phyloP scores from a whole-genome alignment of 2,113 vertebrate genomes.

The Chloropsis cyanopogon region DNA sequence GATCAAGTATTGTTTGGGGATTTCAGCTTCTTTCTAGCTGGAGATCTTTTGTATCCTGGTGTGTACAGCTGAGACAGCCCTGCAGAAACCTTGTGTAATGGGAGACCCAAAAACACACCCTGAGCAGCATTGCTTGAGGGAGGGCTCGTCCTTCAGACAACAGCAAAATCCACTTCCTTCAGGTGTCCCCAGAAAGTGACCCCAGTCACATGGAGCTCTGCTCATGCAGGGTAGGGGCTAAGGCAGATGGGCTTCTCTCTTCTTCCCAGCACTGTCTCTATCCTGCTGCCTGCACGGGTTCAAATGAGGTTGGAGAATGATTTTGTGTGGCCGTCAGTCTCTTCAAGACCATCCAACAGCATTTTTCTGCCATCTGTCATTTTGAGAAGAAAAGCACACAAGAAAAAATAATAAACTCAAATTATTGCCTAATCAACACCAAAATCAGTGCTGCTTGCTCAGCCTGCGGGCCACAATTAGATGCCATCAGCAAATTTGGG shows the following conservation, averaged over 20 bases:
- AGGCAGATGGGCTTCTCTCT: background rate
- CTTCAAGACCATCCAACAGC: conserved; percentile 25
- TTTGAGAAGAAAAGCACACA: conserved; percentile 44
- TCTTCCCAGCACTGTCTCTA: background rate
- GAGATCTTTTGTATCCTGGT: background rate
- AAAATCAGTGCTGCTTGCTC: conserved; percentile 57
- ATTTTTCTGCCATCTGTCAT: conserved; percentile 54
- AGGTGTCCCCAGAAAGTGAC: background rate
- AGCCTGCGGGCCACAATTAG: conserved; percentile 56
- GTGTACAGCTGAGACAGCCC: background rate
- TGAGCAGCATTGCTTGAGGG: background rate
- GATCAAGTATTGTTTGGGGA: background rate
- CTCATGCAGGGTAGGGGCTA: background rate
- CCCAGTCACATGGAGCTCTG: background rate
- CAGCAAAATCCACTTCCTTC: background rate
- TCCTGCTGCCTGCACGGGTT: background rate
- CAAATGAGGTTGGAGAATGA: background rate
- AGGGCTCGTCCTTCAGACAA: background rate
- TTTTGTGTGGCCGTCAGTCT: background rate
- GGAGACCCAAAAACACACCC: background rate
- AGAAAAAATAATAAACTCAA: conserved; percentile 45
- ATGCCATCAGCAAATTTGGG: conserved; percentile 63
- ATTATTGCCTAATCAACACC: conserved; percentile 60
- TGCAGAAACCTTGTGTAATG: background rate
- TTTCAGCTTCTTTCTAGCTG: background rate